Evolutionary conservation across 2,888 invertebrate species (phyloP).

Genomic region (Noctuana brunneofusca): DNA sequence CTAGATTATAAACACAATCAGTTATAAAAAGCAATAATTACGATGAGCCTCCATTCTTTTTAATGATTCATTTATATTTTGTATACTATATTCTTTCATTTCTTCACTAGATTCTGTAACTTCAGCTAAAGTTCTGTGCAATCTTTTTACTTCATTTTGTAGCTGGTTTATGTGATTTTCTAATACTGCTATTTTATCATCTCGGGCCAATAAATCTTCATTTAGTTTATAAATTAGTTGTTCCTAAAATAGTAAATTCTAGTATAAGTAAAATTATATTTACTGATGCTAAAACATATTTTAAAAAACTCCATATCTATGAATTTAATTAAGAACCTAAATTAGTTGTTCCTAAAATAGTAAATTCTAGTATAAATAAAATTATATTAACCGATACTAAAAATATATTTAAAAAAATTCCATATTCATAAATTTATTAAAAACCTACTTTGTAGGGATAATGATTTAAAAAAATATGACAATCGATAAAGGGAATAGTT

Average conservation of each 20-base stretch:
- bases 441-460: no score
- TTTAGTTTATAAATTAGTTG: slow-evolving; percentile 52
- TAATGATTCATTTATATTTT: slow-evolving; percentile 57
- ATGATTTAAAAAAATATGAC: no score
- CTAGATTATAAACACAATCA: background rate
- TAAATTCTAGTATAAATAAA: background rate
- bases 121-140: slow-evolving; percentile 56
- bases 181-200: slow-evolving; percentile 64
- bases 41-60: slow-evolving; percentile 70
- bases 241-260: slow-evolving; percentile 52
- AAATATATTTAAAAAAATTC: no score
- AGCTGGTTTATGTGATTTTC: slow-evolving; percentile 71
- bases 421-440: no score
- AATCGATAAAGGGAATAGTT: no score
- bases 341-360: slow-evolving; percentile 60
- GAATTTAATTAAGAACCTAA: no score
- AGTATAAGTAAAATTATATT: no score
- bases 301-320: no score
- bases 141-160: slow-evolving; percentile 61
- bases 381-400: no score
- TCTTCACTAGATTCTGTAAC: slow-evolving; percentile 62
- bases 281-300: no score
- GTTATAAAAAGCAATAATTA: slow-evolving; percentile 45
- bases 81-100: slow-evolving; percentile 53
- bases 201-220: slow-evolving; percentile 58